Percentiles rank a stretch among this genome's conserved stretches.
These are phyloP conservation scores for Cephalotes varians DNA, from an alignment of 2,888 invertebrate genomes.

Conservation along the genomic window DNA sequence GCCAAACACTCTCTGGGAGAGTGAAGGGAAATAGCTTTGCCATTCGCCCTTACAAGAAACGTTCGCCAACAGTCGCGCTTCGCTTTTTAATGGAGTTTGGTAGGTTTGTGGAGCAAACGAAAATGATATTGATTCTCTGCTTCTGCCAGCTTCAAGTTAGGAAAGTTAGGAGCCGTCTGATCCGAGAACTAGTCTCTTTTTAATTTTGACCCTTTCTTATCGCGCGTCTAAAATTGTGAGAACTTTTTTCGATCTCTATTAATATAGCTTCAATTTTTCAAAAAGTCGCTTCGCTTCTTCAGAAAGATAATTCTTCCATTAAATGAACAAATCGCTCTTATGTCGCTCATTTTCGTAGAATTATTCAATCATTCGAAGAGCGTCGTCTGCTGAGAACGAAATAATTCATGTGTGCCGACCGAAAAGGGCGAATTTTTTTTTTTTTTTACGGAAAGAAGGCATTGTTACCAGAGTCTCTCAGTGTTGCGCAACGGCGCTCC, in stretches of 20 bases:
- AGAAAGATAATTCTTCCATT: not conserved
- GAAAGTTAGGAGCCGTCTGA: not conserved
- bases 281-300: not conserved
- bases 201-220: not conserved
- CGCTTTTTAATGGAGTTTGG: not conserved
- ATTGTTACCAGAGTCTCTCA: slow-evolving; percentile 70
- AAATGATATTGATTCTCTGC: slow-evolving; percentile 25
- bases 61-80: not conserved
- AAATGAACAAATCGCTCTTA: not conserved
- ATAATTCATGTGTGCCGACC: slow-evolving; percentile 10
- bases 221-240: not conserved
- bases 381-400: slow-evolving; percentile 3
- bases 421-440: not conserved
- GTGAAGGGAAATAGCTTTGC: slow-evolving; percentile 14
- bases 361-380: slow-evolving; percentile 24
- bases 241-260: not conserved
- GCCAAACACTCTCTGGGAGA: not conserved
- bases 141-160: not conserved
- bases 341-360: not conserved
- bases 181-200: not conserved
- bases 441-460: slow-evolving; percentile 43
- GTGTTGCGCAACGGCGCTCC: slow-evolving; percentile 63
- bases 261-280: too few relatives aligned
- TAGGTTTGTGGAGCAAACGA: slow-evolving; percentile 7
- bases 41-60: slow-evolving; percentile 8